Conservation (phyloP, 1,140 invertebrate genomes). For the Meteorus sp. region DNA sequence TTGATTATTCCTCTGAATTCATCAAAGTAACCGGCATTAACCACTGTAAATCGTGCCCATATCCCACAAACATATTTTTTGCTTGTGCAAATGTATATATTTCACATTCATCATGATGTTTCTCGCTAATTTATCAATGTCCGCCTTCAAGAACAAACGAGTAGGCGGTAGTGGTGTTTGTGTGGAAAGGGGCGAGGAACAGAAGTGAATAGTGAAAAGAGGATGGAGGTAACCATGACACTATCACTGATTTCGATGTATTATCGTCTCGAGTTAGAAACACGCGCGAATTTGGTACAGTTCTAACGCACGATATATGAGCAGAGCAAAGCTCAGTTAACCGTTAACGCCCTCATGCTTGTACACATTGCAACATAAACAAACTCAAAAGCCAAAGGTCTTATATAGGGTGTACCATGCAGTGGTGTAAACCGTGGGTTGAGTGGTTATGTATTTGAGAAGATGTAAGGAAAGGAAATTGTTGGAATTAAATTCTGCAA, state of each 20-base stretch:
- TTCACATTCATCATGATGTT: slow-evolving; percentile 10
- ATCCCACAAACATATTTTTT: slow-evolving; percentile 9
- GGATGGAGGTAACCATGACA: slow-evolving; percentile 11
- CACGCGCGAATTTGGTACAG: too few relatives aligned
- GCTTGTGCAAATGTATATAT: not conserved
- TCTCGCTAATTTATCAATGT: slow-evolving; percentile 45
- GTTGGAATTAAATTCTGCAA: slow-evolving; percentile 22
- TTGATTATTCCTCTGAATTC: too few relatives aligned
- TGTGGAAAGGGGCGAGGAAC: too few relatives aligned
- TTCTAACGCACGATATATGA: too few relatives aligned
- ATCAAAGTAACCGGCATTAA: too few relatives aligned
- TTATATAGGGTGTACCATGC: not conserved
- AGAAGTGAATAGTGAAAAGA: slow-evolving; percentile 27
- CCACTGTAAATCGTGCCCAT: too few relatives aligned
- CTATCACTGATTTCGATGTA: slow-evolving; percentile 26
- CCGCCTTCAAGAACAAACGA: slow-evolving; percentile 28
- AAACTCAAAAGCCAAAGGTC: slow-evolving; percentile 2
- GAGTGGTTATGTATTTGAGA: not conserved
- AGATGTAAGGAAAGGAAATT: slow-evolving; percentile 17
- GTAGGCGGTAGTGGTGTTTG: too few relatives aligned
- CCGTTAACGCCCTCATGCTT: slow-evolving; percentile 6
- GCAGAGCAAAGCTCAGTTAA: not conserved
- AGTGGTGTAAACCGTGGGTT: not conserved
- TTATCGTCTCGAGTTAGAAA: slow-evolving; percentile 23
- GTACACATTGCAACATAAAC: not conserved